A percentile compares a stretch with the other conserved stretches of the same genome.
These are phyloP conservation scores for Acipenser oxyrinchus DNA, from an alignment of 2,797 vertebrate genomes.

Conservation along the genomic window DNA sequence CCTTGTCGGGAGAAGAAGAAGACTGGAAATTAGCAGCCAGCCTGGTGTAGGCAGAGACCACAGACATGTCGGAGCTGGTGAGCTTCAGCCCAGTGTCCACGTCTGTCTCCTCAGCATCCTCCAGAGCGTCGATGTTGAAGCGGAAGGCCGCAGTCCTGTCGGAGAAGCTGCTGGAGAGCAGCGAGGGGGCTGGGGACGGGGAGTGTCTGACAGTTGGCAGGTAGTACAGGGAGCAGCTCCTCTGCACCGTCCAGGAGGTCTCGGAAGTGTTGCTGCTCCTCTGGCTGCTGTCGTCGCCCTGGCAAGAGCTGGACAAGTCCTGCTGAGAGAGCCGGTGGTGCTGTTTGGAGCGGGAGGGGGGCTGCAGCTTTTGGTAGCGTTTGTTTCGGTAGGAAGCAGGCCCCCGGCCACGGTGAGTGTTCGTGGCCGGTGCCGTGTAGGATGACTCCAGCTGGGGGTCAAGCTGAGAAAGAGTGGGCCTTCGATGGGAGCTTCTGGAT, in stretches of 20 bases:
- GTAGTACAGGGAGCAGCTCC: constrained; percentile 73
- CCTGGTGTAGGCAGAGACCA: constrained; percentile 73
- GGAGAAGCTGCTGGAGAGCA: constrained; percentile 38
- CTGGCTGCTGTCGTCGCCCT: constrained; percentile 18
- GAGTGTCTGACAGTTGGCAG: constrained; percentile 59
- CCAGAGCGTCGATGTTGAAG: constrained; percentile 70
- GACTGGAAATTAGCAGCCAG: constrained; percentile 23
- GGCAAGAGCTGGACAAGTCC: constrained; percentile 28
- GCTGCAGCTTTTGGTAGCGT: constrained; percentile 39
- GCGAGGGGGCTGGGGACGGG: constrained; percentile 42
- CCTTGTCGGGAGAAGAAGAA: background rate
- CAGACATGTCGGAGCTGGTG: constrained; percentile 72
- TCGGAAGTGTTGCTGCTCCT: constrained; percentile 22
- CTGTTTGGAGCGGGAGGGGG: constrained; percentile 20
- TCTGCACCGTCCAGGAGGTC: constrained; percentile 52
- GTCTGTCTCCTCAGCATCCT: constrained; percentile 81
- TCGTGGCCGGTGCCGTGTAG: constrained; percentile 27
- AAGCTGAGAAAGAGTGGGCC: constrained; percentile 37
- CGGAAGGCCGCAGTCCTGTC: constrained; percentile 44
- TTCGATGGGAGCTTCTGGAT: constrained; percentile 35
- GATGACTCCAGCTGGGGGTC: constrained; percentile 30
- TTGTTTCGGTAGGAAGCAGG: constrained; percentile 39
- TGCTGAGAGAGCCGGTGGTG: constrained; percentile 40
- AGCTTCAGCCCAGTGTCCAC: constrained; percentile 82
- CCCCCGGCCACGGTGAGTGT: constrained; percentile 33